Evolutionary conservation across 2,888 invertebrate genomes (phyloP).

Genomic region (Podabrus alpinus): DNA sequence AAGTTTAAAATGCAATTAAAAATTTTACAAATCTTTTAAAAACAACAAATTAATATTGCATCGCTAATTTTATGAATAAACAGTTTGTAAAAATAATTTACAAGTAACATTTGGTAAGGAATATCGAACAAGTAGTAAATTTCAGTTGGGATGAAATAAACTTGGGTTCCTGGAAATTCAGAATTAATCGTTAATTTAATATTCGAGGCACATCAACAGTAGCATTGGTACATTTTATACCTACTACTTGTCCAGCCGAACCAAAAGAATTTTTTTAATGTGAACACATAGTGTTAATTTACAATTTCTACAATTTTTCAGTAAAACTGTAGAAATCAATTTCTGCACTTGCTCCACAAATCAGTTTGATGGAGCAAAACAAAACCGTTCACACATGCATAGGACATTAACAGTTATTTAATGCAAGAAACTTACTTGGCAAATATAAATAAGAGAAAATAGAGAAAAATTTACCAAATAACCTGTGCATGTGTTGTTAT

Average conservation of each 20-base stretch:
- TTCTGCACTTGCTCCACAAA: neutral
- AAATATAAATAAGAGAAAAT: neutral
- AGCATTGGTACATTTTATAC: neutral
- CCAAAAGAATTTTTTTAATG: neutral
- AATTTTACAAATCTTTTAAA: neutral
- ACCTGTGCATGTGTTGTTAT: neutral
- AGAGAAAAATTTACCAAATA: neutral
- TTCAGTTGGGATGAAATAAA: neutral
- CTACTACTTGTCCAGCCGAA: neutral
- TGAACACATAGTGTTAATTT: neutral
- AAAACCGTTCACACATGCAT: neutral
- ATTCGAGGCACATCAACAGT: neutral
- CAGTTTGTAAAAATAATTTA: neutral
- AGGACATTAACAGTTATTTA: neutral
- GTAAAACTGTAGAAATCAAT: neutral
- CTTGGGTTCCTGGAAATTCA: no score
- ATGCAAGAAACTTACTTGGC: neutral
- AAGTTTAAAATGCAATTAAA: neutral
- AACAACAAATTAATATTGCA: neutral
- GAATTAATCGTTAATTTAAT: neutral
- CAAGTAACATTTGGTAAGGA: neutral
- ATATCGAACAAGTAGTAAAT: neutral
- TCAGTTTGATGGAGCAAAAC: neutral
- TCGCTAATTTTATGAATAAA: neutral
- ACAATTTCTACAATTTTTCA: neutral